Evolutionary conservation across 92 coral and sea anemone species (phyloP).

Genomic region (Siderastrea radians): DNA sequence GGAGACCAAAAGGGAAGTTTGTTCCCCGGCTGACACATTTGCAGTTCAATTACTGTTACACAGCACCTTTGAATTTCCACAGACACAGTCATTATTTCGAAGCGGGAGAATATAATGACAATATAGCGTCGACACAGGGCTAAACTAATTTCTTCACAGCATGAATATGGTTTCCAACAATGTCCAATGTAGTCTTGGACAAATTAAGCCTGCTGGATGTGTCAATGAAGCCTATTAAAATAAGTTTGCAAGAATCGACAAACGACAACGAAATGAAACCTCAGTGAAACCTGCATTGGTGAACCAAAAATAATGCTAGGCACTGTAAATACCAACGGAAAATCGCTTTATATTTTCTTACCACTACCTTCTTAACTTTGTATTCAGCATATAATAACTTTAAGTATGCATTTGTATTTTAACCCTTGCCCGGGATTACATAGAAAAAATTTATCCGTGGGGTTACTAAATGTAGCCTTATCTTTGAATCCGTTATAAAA

Average conservation of each 20-base stretch:
- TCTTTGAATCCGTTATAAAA: too few species aligned
- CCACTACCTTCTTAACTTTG: too few species aligned
- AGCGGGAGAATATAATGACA: neutral
- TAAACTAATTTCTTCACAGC: conserved; percentile 19
- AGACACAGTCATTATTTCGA: neutral
- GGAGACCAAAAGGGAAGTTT: neutral
- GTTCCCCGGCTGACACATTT: neutral
- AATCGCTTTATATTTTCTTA: too few species aligned
- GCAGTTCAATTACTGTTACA: neutral
- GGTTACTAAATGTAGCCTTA: too few species aligned
- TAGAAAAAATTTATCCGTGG: too few species aligned
- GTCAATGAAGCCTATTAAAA: neutral
- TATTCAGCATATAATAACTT: too few species aligned
- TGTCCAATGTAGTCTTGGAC: neutral
- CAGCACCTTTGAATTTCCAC: neutral
- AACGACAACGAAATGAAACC: neutral
- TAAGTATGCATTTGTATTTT: too few species aligned
- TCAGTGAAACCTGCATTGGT: too few species aligned
- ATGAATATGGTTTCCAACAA: neutral
- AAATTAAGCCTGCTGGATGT: neutral
- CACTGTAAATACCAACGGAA: too few species aligned
- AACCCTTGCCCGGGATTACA: too few species aligned
- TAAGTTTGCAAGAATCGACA: neutral
- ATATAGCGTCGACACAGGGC: neutral
- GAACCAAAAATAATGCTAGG: too few species aligned